phyloP scores from a whole-genome alignment of 2,888 invertebrate species.

The Sialis fuliginosa region DNA sequence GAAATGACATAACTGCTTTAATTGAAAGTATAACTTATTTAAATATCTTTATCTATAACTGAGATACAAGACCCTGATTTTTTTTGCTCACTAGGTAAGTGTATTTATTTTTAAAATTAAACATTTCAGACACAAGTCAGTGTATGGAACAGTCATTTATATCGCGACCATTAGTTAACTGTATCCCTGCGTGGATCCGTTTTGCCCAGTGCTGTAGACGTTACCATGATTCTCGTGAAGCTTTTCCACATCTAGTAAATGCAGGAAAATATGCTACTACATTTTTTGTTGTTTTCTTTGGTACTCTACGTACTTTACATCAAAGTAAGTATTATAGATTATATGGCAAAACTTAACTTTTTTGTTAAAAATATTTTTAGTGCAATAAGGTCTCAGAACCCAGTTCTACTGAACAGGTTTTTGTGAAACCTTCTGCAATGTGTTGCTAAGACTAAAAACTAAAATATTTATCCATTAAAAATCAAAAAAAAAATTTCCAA shows the following conservation, averaged over 20 bases:
- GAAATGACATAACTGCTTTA: too few relatives aligned
- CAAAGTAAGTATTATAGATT: slow-evolving; percentile 16
- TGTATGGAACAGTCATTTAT: slow-evolving; percentile 31
- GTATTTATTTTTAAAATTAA: too few relatives aligned
- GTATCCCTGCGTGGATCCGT: slow-evolving; percentile 70
- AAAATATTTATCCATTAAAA: too few relatives aligned
- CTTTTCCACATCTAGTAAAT: slow-evolving; percentile 68
- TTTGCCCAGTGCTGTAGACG: slow-evolving; percentile 73
- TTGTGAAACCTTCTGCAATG: too few relatives aligned
- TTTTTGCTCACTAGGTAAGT: not conserved
- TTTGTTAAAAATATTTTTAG: too few relatives aligned
- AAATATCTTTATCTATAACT: too few relatives aligned
- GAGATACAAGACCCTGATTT: too few relatives aligned
- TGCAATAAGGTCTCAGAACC: too few relatives aligned
- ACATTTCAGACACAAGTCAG: slow-evolving; percentile 24
- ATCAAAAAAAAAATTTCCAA: too few relatives aligned
- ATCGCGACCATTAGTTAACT: slow-evolving; percentile 46
- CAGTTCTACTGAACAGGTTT: too few relatives aligned
- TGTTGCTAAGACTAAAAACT: too few relatives aligned
- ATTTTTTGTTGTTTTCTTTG: slow-evolving; percentile 51
- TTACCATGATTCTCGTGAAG: slow-evolving; percentile 60
- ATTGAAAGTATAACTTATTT: too few relatives aligned
- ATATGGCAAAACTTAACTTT: not conserved
- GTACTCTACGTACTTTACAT: slow-evolving; percentile 21
- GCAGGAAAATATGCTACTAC: slow-evolving; percentile 66